Base-by-base conservation (phyloP, 2,797 vertebrate species). In the Chrysocyon brachyurus region DNA sequence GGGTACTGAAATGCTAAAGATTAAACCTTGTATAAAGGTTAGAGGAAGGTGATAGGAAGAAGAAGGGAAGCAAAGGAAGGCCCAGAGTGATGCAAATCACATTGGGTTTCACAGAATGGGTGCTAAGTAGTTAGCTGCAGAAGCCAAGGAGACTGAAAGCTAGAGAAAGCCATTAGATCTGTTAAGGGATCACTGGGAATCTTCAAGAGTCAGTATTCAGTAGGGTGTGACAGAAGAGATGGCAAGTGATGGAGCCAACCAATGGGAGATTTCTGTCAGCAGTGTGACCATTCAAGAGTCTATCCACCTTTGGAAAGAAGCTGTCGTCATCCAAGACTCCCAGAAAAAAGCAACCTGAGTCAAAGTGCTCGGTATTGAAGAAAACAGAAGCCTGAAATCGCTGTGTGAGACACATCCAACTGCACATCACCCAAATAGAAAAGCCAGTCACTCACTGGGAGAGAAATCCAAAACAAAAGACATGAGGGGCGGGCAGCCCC, bases 311-410 rank as follows among this genome's bases (percentile, higher is more conserved):
- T 88, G 61, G 52, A 91, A 88, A 83, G 61, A 94, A 87, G 31
- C 21, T 85, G 5, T 54, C 73, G 11, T 73, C 81, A 75, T 81
- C 16, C 12, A 57, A 94, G 63, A 31, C 33, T 78, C 12, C 40
- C 49, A 46, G 70, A 64, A 85, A 91, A 93, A 63, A 17, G 49
- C 52, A 77, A 81, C 49, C 82, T 83, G n/a, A 93, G 22, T 87
- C 75, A 85, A 93, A 88, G 7, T 49, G 49, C 78, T 88, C 46
- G 26, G 63, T 91, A 94, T 85, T 84, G 49, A 97, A 72, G 49
- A 94, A 97, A 94, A 93, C 61, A 70, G 21, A 82, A 81, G 40
- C 46, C 68, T 87, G 24, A 93, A 91, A 59, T 72, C 6, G 84
- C 31, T 40, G 61, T n/a, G 24, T 56, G 87, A 46, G 56, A 66